phyloP scores from a whole-genome alignment of 2,797 vertebrate genomes.

The Rhabdomys pumilio region DNA sequence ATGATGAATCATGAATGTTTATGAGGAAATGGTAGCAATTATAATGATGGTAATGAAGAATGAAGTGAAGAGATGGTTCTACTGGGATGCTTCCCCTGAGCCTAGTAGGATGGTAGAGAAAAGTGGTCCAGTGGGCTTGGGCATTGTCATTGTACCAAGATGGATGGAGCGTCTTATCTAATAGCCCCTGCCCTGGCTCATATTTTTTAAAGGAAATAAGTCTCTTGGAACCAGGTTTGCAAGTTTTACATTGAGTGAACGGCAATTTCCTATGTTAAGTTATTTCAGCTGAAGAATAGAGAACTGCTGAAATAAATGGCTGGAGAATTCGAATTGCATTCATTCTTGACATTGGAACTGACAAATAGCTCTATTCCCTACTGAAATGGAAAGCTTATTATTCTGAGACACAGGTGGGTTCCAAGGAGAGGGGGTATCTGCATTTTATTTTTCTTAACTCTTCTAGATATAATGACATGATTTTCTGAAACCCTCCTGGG shows the following conservation, averaged over 20 bases:
- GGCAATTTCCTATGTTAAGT: constrained; percentile 80
- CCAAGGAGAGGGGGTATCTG: not conserved
- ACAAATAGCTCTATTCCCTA: constrained; percentile 78
- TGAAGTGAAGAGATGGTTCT: constrained; percentile 54
- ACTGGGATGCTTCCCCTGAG: constrained; percentile 52
- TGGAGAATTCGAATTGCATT: constrained; percentile 82
- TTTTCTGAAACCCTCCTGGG: constrained; percentile 50
- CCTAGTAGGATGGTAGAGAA: constrained; percentile 26
- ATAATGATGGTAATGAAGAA: constrained; percentile 80
- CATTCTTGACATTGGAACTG: constrained; percentile 78
- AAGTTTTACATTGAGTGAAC: constrained; percentile 75
- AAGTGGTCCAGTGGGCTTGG: constrained; percentile 62
- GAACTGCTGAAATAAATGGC: constrained; percentile 81
- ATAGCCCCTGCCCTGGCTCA: constrained; percentile 68
- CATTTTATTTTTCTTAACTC: constrained; percentile 71
- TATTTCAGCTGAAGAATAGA: constrained; percentile 75
- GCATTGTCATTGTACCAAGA: constrained; percentile 68
- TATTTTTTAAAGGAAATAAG: constrained; percentile 78
- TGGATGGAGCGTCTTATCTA: constrained; percentile 73
- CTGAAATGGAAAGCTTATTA: constrained; percentile 78
- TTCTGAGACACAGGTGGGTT: constrained; percentile 35
- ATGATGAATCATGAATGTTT: constrained; percentile 84
- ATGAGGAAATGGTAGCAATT: constrained; percentile 78
- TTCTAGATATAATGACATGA: constrained; percentile 72
- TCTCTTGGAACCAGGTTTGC: constrained; percentile 76